Evolutionary conservation across 2,797 vertebrate genomes (phyloP).

Genomic region (Knipowitschia caucasica): DNA sequence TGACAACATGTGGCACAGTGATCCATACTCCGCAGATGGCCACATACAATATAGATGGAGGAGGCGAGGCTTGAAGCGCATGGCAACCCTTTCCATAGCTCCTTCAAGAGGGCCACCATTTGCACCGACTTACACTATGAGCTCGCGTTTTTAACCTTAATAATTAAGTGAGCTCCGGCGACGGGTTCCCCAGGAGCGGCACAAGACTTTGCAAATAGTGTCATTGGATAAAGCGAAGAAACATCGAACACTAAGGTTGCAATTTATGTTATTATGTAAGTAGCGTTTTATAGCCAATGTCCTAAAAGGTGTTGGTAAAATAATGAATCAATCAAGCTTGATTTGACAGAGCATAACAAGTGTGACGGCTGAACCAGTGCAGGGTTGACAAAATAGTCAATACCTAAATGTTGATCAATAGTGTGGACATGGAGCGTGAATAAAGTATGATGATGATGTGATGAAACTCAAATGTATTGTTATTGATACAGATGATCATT

Average conservation of each 20-base stretch:
- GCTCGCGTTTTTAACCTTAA: not conserved
- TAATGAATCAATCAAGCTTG: not conserved
- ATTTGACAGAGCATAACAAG: not conserved
- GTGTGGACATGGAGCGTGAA: too few relatives aligned
- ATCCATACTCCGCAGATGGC: conserved; percentile 46
- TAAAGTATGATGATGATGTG: too few relatives aligned
- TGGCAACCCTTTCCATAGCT: conserved; percentile 5
- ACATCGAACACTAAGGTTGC: too few relatives aligned
- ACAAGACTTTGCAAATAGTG: not conserved
- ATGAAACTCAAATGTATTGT: too few relatives aligned
- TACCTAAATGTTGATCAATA: not conserved
- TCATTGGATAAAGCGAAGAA: too few relatives aligned
- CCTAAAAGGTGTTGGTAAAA: too few relatives aligned
- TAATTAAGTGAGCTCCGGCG: not conserved
- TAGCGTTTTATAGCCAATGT: too few relatives aligned
- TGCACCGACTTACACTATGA: not conserved
- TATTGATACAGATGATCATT: too few relatives aligned
- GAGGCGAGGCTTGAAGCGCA: conserved; percentile 25
- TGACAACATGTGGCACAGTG: conserved; percentile 28
- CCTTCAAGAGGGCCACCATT: not conserved
- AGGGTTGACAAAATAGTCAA: not conserved
- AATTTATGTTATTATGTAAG: too few relatives aligned
- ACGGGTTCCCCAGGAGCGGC: not conserved
- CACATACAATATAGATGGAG: conserved; percentile 53
- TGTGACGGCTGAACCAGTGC: not conserved